A percentile compares a stretch with the other conserved stretches of the same genome.
Evolutionary conservation across 53 echinoderm and acorn worm species (phyloP).

Genomic region (Temnopleurus reevesii): DNA sequence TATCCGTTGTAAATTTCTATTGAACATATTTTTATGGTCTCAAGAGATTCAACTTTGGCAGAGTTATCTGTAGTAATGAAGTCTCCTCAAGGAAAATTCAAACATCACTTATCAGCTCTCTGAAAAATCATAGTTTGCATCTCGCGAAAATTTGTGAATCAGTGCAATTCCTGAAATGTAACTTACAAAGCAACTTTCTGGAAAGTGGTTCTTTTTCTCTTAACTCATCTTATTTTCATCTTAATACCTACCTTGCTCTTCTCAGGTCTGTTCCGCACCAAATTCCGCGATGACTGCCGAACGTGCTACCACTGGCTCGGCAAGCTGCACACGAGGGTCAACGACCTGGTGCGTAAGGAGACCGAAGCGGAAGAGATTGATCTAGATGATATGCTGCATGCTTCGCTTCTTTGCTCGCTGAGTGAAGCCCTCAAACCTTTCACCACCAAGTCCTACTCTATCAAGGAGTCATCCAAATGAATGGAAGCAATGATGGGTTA

Average conservation of each 20-base stretch:
- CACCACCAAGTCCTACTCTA: slow-evolving; percentile 55
- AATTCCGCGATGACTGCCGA: slow-evolving; percentile 89
- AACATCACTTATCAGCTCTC: too few relatives aligned
- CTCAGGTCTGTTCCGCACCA: slow-evolving; percentile 86
- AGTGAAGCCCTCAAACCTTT: slow-evolving; percentile 80
- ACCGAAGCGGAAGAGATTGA: slow-evolving; percentile 65
- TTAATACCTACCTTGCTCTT: background rate
- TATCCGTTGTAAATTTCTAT: too few relatives aligned
- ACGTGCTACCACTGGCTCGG: slow-evolving; percentile 91
- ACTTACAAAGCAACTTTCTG: too few relatives aligned
- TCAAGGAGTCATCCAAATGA: slow-evolving; percentile 33
- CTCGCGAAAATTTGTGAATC: too few relatives aligned
- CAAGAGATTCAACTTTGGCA: too few relatives aligned
- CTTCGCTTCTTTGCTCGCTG: slow-evolving; percentile 83
- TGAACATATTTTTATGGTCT: too few relatives aligned
- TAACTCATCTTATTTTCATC: background rate
- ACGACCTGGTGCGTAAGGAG: slow-evolving; percentile 77
- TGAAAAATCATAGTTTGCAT: too few relatives aligned
- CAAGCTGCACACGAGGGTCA: slow-evolving; percentile 85
- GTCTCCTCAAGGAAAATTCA: too few relatives aligned
- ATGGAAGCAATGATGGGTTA: background rate
- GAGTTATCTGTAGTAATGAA: too few relatives aligned
- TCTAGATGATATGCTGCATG: slow-evolving; percentile 86
- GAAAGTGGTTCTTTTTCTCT: too few relatives aligned
- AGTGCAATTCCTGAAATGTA: too few relatives aligned